Evolutionary conservation across 53 echinoderm and acorn worm genomes (phyloP), one percentile per base, ranked within the genome.

Genomic region (Paelopatides confundens): DNA sequence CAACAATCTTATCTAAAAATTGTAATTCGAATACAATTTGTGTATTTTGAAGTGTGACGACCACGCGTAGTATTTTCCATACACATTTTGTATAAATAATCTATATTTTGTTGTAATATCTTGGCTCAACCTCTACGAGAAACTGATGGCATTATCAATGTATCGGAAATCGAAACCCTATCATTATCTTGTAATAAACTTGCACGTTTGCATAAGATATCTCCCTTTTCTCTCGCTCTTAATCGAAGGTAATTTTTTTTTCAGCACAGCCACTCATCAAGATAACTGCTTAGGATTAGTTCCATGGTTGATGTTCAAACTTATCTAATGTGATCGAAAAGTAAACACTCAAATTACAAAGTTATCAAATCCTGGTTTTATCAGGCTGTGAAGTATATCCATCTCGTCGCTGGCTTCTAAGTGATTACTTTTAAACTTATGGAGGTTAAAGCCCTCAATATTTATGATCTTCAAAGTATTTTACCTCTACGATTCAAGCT

Each of bases 281-380:
- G n/a, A n/a, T 58, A 21, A 58, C 58, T 58, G 58, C 18, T 21
- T 58, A 18, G 21, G 58, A 21, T 15, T n/a, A 58, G 17, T 58
- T 23, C n/a, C 24, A n/a, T 58, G n/a, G 24, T 18, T 58, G n/a
- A 58, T 58, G 21, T 58, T 58, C 58, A 58, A 23, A 21, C 58
- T 58, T 74, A 39, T 74, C 74, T 28, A 27, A 40, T 74, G 74
- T 39, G 74, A 74, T 74, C 27, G 17, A 27, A 74, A 74, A n/a
- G 46, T 74, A 74, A 74, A 74, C 74, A 74, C 74, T 39, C 74
- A 23, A 38, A 74, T 74, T 74, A 74, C 74, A 35, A 39, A 39
- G 38, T 23, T 7, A 39, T 39, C 38, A 74, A 28, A 58, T 5
- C 5, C 58, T n/a, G 58, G 58, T 58, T 18, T 23, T 21, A 58